Base-by-base conservation (phyloP, 2,113 vertebrate genomes). In the Oxyura jamaicensis region DNA sequence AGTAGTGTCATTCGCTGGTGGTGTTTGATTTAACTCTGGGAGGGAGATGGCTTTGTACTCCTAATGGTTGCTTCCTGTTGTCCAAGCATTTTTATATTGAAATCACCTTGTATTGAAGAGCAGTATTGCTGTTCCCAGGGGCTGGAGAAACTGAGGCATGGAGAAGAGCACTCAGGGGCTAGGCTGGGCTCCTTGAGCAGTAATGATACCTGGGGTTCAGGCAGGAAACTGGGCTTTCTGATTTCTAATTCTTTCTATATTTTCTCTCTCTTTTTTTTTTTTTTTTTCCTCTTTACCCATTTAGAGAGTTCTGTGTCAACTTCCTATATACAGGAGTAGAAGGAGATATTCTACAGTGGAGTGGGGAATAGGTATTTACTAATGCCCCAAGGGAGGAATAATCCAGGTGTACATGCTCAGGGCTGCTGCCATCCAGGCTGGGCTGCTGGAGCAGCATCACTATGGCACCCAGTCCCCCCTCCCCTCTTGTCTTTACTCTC, bases 351-450 rank as follows among this genome's bases (percentile, higher is more conserved):
- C 1, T 28, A 6, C 4, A 41, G 29, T 23, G 46, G 48, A 48
- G 74, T 79, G n/a, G 8, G 28, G 36, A 74, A n/a, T 55, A 65
- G 77, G 75, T 55, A 44, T 60, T 88, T 76, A 8, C 22, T 82
- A 8, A 19, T 1, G 10, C 11, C 31, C 11, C 22, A 58, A 12
- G 9, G 35, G 23, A 90, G 10, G 44, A 58, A 4, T 31, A 74
- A 78, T 35, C 35, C 2, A 0, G 11, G 19, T 29, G 10, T 9
- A 25, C 0, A 0, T 33, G 41, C 6, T 53, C 11, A 12, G 75
- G 13, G 33, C 53, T 86, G 56, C 44, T 92, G 73, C 36, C 56
- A n/a, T 4, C 36, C 48, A 29, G n/a, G 18, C 48, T 52, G 56
- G 52, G n/a, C 72, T 78, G 67, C 73, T 53, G 46, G 42, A 33